A percentile compares a stretch with the other conserved stretches of the same genome.
Evolutionary conservation across 2,113 vertebrate species (phyloP).

Genomic region (Lasiurus cinereus): DNA sequence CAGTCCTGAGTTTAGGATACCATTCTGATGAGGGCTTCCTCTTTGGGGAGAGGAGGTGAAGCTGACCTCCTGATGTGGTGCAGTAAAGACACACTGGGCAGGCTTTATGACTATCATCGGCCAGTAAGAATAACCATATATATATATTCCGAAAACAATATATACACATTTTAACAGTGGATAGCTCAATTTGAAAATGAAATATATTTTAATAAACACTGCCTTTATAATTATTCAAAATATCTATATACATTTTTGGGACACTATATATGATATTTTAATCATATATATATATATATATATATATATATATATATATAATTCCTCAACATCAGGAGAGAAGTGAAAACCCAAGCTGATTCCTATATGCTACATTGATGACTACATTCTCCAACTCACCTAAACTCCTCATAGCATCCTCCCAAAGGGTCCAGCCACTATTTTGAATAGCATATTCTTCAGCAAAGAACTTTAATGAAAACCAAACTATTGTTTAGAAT

Average conservation of each 20-base stretch:
- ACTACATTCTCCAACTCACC: slow-evolving; percentile 35
- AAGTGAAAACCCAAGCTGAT: neutral
- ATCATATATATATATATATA: too few relatives aligned
- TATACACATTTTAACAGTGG: too few relatives aligned
- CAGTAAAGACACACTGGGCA: neutral
- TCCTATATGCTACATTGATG: neutral
- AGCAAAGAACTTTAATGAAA: slow-evolving; percentile 20
- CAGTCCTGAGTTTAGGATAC: neutral
- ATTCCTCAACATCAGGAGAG: slow-evolving; percentile 26
- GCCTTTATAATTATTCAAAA: too few relatives aligned
- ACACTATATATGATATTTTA: neutral
- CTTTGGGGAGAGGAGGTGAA: neutral
- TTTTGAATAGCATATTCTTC: neutral
- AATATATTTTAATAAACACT: too few relatives aligned
- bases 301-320: neutral
- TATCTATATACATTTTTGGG: neutral
- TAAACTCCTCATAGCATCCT: neutral
- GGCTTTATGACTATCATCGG: neutral
- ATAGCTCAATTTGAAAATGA: too few relatives aligned
- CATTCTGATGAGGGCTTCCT: neutral
- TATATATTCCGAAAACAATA: neutral
- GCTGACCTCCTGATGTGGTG: neutral
- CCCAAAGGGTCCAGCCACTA: neutral
- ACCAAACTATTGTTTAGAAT: slow-evolving; percentile 28
- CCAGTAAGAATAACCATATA: neutral